phyloP scores from a whole-genome alignment of 1,140 invertebrate genomes.

The Wasmannia auropunctata region DNA sequence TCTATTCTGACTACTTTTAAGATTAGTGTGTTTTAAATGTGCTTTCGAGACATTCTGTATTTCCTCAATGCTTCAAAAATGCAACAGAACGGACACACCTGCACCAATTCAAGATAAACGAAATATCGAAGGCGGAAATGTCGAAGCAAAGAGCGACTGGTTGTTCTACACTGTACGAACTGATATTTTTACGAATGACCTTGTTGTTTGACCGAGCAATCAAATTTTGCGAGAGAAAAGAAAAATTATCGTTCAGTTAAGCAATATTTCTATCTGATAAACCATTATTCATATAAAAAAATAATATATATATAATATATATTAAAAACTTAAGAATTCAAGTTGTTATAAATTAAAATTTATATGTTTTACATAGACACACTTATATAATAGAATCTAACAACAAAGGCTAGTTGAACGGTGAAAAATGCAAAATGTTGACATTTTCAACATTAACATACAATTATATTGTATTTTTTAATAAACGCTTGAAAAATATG shows the following conservation, averaged over 20 bases:
- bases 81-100: background rate
- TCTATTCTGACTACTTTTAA: background rate
- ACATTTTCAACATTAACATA: background rate
- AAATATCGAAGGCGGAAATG: background rate
- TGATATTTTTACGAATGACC: background rate
- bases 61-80: slow-evolving; percentile 25
- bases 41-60: background rate
- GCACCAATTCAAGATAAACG: slow-evolving; percentile 20
- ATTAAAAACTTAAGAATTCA: background rate
- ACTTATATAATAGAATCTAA: background rate
- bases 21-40: background rate
- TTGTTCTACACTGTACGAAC: background rate
- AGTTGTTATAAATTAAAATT: background rate
- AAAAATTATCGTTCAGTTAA: background rate
- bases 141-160: background rate
- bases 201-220: slow-evolving; percentile 13
- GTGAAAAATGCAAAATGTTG: background rate
- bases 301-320: background rate
- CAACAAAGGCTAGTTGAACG: background rate
- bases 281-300: background rate
- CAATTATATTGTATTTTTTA: background rate
- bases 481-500: background rate
- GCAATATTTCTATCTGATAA: background rate
- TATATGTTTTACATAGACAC: background rate
- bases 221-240: background rate